These are phyloP conservation scores for Coilia nasus DNA, from an alignment of 2,797 vertebrate species.

Conservation along the genomic window DNA sequence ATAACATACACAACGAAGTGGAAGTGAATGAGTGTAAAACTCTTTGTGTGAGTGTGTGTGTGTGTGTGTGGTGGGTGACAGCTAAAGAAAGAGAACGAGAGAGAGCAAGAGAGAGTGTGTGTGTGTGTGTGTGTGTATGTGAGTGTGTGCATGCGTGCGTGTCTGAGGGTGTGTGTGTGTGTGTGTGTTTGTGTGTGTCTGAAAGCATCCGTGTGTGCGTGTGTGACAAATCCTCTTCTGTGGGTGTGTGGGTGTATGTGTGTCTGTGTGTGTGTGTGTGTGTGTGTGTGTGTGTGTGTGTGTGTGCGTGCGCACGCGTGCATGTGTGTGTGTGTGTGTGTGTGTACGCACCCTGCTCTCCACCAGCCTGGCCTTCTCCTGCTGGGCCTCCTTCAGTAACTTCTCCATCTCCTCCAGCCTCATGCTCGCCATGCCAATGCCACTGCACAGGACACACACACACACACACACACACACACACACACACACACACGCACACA, in stretches of 20 bases:
- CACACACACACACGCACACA: no score
- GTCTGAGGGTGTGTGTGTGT: no score
- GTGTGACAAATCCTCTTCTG: no score
- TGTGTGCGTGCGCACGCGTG: background rate
- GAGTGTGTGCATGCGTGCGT: background rate
- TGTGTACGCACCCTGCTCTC: constrained; percentile 85
- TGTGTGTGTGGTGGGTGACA: no score
- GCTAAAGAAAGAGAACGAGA: no score
- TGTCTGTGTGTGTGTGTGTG: no score
- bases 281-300: no score
- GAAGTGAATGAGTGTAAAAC: background rate
- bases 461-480: background rate
- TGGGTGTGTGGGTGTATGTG: no score
- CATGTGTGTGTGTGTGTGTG: background rate
- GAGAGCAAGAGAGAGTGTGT: no score
- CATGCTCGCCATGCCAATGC: constrained; percentile 82
- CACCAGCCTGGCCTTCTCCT: constrained; percentile 90
- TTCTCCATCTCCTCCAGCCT: constrained; percentile 98
- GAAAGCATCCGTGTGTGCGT: no score
- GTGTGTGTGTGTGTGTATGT: no score
- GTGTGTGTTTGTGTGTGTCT: no score
- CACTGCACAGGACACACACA: constrained; percentile 67
- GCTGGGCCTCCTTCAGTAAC: constrained; percentile 92
- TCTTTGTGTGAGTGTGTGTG: background rate
- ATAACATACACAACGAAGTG: background rate